phyloP scores from a whole-genome alignment of 1,140 invertebrate species.

The Drusus annulatus region DNA sequence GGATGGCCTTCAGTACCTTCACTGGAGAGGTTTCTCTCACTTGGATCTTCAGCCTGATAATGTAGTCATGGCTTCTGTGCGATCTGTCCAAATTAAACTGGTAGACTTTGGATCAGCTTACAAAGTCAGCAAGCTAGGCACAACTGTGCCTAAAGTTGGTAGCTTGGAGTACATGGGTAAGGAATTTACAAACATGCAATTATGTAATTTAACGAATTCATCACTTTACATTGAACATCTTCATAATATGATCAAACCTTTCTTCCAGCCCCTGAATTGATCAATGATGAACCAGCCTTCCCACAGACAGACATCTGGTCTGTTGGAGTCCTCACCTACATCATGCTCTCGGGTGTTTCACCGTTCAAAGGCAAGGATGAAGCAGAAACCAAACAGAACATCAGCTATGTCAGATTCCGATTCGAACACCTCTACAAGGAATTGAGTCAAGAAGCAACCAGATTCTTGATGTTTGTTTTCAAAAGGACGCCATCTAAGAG shows the following conservation, averaged over 20 bases:
- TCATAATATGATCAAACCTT: background rate
- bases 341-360: slow-evolving; percentile 94
- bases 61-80: slow-evolving; percentile 92
- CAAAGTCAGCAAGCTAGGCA: slow-evolving; percentile 84
- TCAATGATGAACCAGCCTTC: slow-evolving; percentile 88
- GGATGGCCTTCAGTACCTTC: slow-evolving; percentile 92
- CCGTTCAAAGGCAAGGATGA: slow-evolving; percentile 90
- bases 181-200: background rate
- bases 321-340: slow-evolving; percentile 92
- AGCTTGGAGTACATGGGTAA: slow-evolving; percentile 81
- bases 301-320: slow-evolving; percentile 97
- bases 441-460: slow-evolving; percentile 92
- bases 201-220: too few species aligned
- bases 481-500: slow-evolving; percentile 95
- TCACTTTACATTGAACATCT: too few species aligned
- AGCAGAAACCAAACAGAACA: slow-evolving; percentile 91
- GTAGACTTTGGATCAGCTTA: slow-evolving; percentile 92
- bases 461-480: slow-evolving; percentile 96
- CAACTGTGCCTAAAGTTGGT: slow-evolving; percentile 78
- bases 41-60: slow-evolving; percentile 97
- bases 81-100: slow-evolving; percentile 91
- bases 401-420: slow-evolving; percentile 92
- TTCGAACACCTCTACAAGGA: slow-evolving; percentile 96
- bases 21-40: slow-evolving; percentile 93
- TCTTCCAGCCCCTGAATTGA: slow-evolving; percentile 89